Evolutionary conservation across 1,140 invertebrate genomes (phyloP), one percentile per base, ranked within the genome.

Genomic region (Nephila pilipes): DNA sequence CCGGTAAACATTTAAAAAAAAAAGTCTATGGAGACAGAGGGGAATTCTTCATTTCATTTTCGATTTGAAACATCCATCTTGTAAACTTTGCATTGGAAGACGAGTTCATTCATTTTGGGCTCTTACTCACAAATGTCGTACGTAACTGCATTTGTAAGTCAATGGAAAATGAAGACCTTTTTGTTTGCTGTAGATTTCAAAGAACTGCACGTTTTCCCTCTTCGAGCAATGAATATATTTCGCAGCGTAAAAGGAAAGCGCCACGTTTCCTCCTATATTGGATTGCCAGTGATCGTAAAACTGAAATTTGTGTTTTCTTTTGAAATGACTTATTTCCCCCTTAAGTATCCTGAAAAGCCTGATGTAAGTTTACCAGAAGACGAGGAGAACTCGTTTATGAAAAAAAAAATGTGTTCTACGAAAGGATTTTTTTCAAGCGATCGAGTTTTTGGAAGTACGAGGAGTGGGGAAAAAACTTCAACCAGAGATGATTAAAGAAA

Each of bases 131-230:
- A 75, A 36, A 75, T 75, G 29, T 32, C 69, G 18, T 18, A 12
- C 14, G 14, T 75, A 75, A 75, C 14, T 75, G 69, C 69, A 75
- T 75, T 75, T 75, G 69, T 75, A 14, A 75, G 69, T 36, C 69
- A 75, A 75, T 75, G 69, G 69, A 75, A n/a, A 75, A 75, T 75
- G 29, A 75, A 75, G 69, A 25, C 69, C 69, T 75, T n/a, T n/a
- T 29, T 75, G 69, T 75, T 75, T 75, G 69, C 69, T 32, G 16
- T 32, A 36, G 69, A 36, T 75, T 32, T 75, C 14, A 75, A 75
- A 75, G 29, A 18, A 36, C 69, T 32, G 29, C 18, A 75, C 16
- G 29, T 32, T 18, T 29, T 29, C 69, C 14, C 63, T 29, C 29
- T 25, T 12, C 69, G 29, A 32, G 65, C 69, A 36, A 75, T 75